These are phyloP conservation scores for Gallinago jamesoni DNA, from an alignment of 2,113 vertebrate genomes.

Conservation along the genomic window DNA sequence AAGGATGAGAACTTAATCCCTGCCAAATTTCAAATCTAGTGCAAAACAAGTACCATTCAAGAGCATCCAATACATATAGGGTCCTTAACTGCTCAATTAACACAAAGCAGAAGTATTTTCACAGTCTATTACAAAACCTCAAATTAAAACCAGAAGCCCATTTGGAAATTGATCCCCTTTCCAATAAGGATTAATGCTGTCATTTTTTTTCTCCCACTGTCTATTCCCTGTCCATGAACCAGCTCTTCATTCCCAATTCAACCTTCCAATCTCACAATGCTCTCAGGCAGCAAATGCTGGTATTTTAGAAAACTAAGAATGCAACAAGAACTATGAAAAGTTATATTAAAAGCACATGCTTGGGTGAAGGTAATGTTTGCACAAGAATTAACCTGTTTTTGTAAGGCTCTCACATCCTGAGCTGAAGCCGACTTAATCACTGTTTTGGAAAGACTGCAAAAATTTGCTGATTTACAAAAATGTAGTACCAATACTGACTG, in stretches of 20 bases:
- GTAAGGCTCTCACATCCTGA: not conserved
- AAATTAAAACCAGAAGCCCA: not conserved
- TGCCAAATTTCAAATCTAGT: not conserved
- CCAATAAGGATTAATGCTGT: not conserved
- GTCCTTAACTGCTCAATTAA: not conserved
- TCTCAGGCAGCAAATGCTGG: not conserved
- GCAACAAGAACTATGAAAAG: not conserved
- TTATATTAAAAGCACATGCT: not conserved
- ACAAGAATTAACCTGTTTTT: not conserved
- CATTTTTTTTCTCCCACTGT: not conserved
- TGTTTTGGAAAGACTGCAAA: not conserved
- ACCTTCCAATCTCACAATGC: not conserved
- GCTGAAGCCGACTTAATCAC: not conserved
- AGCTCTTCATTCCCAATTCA: not conserved
- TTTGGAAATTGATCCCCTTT: not conserved
- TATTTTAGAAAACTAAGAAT: not conserved
- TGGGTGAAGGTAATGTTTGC: not conserved
- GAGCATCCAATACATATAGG: rapidly evolving
- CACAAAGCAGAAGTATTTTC: not conserved
- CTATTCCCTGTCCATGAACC: not conserved
- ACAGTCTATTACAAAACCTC: not conserved
- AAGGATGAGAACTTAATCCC: not conserved
- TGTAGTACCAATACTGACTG: not conserved
- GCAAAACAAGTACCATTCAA: not conserved
- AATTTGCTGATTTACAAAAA: not conserved